A percentile compares a stretch with the other conserved stretches of the same genome.
These are phyloP conservation scores for Orbicella faveolata DNA, from an alignment of 64 coral and sea anemone genomes.

Conservation along the genomic window DNA sequence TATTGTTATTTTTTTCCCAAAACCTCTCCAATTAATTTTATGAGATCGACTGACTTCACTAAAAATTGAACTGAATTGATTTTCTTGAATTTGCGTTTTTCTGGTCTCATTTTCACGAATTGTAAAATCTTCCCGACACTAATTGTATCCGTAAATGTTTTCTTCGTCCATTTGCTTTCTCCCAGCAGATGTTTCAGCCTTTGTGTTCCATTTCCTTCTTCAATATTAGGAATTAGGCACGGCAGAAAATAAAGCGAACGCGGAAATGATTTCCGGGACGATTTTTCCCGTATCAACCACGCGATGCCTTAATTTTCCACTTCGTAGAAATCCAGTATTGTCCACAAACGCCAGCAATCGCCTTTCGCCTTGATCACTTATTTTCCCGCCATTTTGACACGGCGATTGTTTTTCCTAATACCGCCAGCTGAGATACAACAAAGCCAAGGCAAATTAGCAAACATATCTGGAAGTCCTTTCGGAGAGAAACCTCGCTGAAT, in stretches of 20 bases:
- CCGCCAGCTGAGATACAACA: slow-evolving; percentile 31
- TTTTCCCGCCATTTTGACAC: slow-evolving; percentile 50
- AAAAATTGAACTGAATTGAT: background rate
- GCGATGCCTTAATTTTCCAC: background rate
- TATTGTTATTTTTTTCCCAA: background rate
- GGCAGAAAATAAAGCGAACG: background rate
- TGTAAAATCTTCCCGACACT: background rate
- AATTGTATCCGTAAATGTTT: slow-evolving; percentile 36
- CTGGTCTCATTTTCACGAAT: background rate
- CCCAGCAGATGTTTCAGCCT: slow-evolving; percentile 28
- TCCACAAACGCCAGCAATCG: background rate
- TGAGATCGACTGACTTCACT: background rate
- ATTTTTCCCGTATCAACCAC: background rate
- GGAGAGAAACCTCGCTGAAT: background rate
- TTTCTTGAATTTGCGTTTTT: background rate
- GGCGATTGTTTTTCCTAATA: slow-evolving; percentile 24
- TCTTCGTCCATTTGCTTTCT: slow-evolving; percentile 10
- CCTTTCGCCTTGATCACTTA: background rate
- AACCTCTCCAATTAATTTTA: background rate
- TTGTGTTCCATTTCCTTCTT: slow-evolving; percentile 24
- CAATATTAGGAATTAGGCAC: slow-evolving; percentile 22
- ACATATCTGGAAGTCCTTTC: slow-evolving; percentile 16
- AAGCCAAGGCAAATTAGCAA: slow-evolving; percentile 20
- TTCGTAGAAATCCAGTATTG: background rate
- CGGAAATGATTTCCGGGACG: background rate